phyloP scores from a whole-genome alignment of 2,888 invertebrate species.

The Melinaea menophilus region DNA sequence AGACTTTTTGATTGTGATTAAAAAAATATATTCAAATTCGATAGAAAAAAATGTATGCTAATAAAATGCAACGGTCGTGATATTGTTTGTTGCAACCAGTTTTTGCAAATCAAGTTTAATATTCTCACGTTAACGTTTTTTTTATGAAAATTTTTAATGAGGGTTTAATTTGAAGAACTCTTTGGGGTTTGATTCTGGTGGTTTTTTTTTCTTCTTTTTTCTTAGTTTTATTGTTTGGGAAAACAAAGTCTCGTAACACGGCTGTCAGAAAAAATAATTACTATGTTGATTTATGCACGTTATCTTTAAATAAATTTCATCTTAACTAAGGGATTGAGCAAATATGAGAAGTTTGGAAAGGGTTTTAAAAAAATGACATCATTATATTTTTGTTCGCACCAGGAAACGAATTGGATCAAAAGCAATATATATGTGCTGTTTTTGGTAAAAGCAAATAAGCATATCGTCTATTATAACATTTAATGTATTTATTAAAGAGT shows the following conservation, averaged over 20 bases:
- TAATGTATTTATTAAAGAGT: no score
- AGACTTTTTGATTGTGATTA: slow-evolving; percentile 38
- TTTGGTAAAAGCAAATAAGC: no score
- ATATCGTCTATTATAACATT: no score
- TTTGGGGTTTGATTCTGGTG: slow-evolving; percentile 73
- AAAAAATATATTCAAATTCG: slow-evolving; percentile 45
- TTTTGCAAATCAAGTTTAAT: slow-evolving; percentile 57
- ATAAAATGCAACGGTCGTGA: slow-evolving; percentile 65
- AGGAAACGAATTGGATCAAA: background rate
- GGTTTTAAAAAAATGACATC: background rate
- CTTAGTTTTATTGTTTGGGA: slow-evolving; percentile 60
- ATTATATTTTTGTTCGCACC: slow-evolving; percentile 8
- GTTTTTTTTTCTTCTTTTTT: slow-evolving; percentile 48
- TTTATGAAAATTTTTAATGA: slow-evolving; percentile 69
- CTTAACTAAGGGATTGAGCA: slow-evolving; percentile 9
- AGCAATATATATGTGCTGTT: no score
- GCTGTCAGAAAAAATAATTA: slow-evolving; percentile 75
- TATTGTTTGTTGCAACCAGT: slow-evolving; percentile 41
- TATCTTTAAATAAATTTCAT: slow-evolving; percentile 29
- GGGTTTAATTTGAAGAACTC: slow-evolving; percentile 76
- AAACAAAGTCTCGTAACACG: slow-evolving; percentile 75
- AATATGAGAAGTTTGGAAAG: background rate
- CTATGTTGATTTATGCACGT: slow-evolving; percentile 67
- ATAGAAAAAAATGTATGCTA: slow-evolving; percentile 54
- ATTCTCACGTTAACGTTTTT: slow-evolving; percentile 73